Evolutionary conservation across 2,797 vertebrate species (phyloP), one percentile per base, ranked within the genome.

Genomic region (Tenualosa ilisha): DNA sequence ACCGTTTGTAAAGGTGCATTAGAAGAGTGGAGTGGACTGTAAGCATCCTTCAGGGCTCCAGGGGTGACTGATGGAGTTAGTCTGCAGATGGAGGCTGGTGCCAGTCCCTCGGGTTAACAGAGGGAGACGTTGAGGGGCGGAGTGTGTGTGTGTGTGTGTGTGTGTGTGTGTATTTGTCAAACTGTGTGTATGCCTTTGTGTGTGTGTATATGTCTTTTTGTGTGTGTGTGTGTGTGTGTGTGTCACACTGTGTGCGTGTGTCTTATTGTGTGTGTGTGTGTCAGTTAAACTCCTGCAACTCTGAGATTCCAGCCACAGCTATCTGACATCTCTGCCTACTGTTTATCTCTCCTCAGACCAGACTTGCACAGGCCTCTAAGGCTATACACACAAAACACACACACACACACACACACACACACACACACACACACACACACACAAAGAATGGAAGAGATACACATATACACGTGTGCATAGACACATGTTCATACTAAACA

Each of bases 321-420:
- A 85, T 91, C 88, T 89, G 82, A 59, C 83, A 90, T 89, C 86
- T 84, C 82, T 81, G 82, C 40, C 56, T 82, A 43, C 43, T 85
- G 85, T 88, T 90, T 89, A 89, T 91, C 86, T 90, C 83, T 81
- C 68, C 63, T 81, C 31, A 84, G 88, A 86, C 89, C 89, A 86
- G 50, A 84, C 81, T 82, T 20, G 46, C 20, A 54, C 37, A 40
- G 68, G 37, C 68, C 68, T 40, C 37, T 37, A 20, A 75, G 68
- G 81, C 40, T 81, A 49, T 84, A 83, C 81, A 54, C 63, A 84
- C 40, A 65, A 68, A 8, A 51, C 3, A 51, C 50, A 51, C 50
- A 51, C 72, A 31, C 26, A 31, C 63, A 65, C 63, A 65, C 26
- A 65, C 26, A 65, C 63, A 24, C 63, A 65, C 61, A 24, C n/a